Conservation (phyloP, 2,888 invertebrate species). For the Drosophila maculinotata region DNA sequence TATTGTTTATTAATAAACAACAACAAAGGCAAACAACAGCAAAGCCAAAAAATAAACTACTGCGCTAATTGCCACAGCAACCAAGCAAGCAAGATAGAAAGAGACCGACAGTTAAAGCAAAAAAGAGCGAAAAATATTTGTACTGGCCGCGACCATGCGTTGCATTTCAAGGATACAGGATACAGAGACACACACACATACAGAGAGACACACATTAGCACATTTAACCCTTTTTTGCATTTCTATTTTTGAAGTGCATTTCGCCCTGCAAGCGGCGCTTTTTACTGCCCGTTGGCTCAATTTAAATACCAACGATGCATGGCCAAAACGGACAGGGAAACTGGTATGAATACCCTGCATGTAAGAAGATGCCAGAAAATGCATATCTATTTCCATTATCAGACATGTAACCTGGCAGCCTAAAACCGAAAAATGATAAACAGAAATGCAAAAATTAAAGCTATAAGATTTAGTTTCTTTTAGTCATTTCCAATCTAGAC, state of each 20-base stretch:
- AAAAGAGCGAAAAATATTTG: slow-evolving; percentile 29
- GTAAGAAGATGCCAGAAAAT: background rate
- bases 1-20: slow-evolving; percentile 79
- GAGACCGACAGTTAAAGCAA: background rate
- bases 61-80: slow-evolving; percentile 70
- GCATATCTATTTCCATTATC: background rate
- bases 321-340: slow-evolving; percentile 61
- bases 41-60: slow-evolving; percentile 26
- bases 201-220: slow-evolving; percentile 30
- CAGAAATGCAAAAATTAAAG: background rate
- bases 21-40: slow-evolving; percentile 56
- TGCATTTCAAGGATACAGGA: slow-evolving; percentile 69
- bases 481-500: too few relatives aligned
- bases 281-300: slow-evolving; percentile 76
- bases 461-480: too few relatives aligned
- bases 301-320: slow-evolving; percentile 81
- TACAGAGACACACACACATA: slow-evolving; percentile 15
- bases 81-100: slow-evolving; percentile 16
- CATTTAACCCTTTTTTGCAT: slow-evolving; percentile 64
- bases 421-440: too few relatives aligned
- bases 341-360: slow-evolving; percentile 47
- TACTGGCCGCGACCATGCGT: slow-evolving; percentile 46
- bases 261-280: slow-evolving; percentile 53
- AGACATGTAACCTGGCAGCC: too few relatives aligned
- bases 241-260: slow-evolving; percentile 81